phyloP scores from a whole-genome alignment of 2,113 vertebrate species.

The Thamnaconus septentrionalis region DNA sequence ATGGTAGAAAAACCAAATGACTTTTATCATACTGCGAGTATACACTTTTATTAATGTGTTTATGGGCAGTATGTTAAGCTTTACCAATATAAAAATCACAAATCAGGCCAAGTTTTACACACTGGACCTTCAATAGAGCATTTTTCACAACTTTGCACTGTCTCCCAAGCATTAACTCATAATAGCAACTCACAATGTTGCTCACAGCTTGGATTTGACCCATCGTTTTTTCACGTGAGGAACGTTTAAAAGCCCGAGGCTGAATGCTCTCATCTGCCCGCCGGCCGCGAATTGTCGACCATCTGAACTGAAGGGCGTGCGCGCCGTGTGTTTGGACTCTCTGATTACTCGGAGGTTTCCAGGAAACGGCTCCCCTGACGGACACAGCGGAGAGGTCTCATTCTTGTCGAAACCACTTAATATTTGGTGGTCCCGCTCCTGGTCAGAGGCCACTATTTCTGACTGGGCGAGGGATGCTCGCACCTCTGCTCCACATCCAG shows the following conservation, averaged over 20 bases:
- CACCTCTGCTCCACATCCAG: slow-evolving; percentile 22
- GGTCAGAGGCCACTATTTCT: slow-evolving; percentile 30
- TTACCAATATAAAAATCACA: too few relatives aligned
- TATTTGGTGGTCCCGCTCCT: slow-evolving; percentile 36
- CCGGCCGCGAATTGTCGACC: neutral
- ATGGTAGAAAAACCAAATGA: too few relatives aligned
- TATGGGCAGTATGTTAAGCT: too few relatives aligned
- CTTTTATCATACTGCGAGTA: too few relatives aligned
- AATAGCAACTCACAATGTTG: too few relatives aligned
- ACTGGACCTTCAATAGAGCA: too few relatives aligned
- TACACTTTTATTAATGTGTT: too few relatives aligned
- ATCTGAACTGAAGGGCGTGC: slow-evolving; percentile 7
- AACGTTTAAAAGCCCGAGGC: neutral
- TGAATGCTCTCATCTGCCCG: slow-evolving; percentile 15
- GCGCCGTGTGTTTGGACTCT: slow-evolving; percentile 22
- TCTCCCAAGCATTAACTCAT: too few relatives aligned
- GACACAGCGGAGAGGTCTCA: slow-evolving; percentile 24
- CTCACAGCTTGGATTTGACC: neutral
- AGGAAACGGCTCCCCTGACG: slow-evolving; percentile 31
- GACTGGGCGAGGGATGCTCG: slow-evolving; percentile 20
- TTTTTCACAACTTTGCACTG: too few relatives aligned
- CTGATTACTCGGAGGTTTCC: slow-evolving; percentile 43
- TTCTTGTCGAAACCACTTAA: slow-evolving; percentile 48
- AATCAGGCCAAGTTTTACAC: too few relatives aligned
- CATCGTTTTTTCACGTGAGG: slow-evolving; percentile 3